phyloP scores from a whole-genome alignment of 2,888 invertebrate species.

The Laothoe populi region DNA sequence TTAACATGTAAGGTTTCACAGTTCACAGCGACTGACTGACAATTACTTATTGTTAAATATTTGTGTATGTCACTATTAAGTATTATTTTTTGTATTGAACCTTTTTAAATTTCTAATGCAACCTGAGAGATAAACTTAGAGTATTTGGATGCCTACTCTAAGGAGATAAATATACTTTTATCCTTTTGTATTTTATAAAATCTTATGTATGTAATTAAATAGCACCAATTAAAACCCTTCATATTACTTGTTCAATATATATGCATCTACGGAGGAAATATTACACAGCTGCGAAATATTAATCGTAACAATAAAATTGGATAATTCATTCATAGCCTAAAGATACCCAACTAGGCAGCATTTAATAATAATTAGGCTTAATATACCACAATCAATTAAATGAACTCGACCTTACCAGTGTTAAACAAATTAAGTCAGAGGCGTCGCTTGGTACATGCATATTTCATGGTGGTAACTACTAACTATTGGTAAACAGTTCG shows the following conservation, averaged over 20 bases:
- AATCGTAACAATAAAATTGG: background rate
- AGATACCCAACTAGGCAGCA: background rate
- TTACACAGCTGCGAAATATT: too few species aligned
- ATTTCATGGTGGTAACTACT: constrained; percentile 16
- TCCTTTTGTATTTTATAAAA: too few species aligned
- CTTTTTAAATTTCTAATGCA: too few species aligned
- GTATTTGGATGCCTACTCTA: too few species aligned
- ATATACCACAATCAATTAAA: background rate
- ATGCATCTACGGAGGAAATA: too few species aligned
- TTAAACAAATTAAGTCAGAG: constrained; percentile 1
- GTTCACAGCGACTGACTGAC: background rate
- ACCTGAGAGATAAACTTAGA: too few species aligned
- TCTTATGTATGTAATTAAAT: too few species aligned
- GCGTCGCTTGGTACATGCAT: background rate
- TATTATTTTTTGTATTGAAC: too few species aligned
- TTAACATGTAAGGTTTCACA: background rate
- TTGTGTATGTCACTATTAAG: too few species aligned
- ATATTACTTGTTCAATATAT: too few species aligned
- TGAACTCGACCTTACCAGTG: background rate
- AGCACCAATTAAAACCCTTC: too few species aligned
- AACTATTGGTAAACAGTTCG: constrained; percentile 12
- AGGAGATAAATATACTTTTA: too few species aligned
- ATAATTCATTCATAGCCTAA: background rate
- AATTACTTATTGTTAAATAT: background rate
- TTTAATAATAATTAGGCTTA: background rate